These are phyloP conservation scores for Scylla paramamosain DNA, from an alignment of 1,140 invertebrate species.

Conservation along the genomic window DNA sequence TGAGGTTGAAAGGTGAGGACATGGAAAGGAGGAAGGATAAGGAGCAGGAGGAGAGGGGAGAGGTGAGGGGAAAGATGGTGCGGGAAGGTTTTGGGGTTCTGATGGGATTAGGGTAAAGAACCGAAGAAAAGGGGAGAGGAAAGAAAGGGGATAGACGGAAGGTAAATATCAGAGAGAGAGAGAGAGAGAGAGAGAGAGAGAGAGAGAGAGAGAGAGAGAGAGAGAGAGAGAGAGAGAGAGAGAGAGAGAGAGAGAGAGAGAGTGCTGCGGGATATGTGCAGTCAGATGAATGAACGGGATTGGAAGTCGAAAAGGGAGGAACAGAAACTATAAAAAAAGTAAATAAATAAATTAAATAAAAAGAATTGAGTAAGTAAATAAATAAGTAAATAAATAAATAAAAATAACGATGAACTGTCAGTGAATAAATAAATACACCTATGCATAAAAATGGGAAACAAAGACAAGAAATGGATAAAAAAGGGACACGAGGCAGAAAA, in stretches of 20 bases:
- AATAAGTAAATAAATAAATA: no score
- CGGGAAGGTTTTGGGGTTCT: neutral
- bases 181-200: conserved; percentile 10
- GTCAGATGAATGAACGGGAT: neutral
- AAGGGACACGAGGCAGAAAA: no score
- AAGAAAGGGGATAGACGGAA: conserved; percentile 28
- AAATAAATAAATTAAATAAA: neutral
- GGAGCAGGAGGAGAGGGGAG: conserved; percentile 17
- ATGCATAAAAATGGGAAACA: no score
- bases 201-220: conserved; percentile 34
- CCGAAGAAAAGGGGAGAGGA: neutral
- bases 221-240: conserved; percentile 36
- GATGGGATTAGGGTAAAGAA: conserved; percentile 46
- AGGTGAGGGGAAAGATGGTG: conserved; percentile 33
- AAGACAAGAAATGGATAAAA: no score
- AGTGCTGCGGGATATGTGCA: neutral
- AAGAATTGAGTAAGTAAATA: neutral
- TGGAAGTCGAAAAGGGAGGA: neutral
- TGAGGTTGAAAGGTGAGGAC: conserved; percentile 1
- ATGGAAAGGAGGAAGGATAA: neutral
- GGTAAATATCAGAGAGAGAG: conserved; percentile 33
- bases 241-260: conserved; percentile 6
- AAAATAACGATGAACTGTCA: no score
- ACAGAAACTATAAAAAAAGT: neutral
- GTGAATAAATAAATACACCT: no score